Conservation (phyloP, 2,113 vertebrate genomes). For the Corydoras maculifer region DNA sequence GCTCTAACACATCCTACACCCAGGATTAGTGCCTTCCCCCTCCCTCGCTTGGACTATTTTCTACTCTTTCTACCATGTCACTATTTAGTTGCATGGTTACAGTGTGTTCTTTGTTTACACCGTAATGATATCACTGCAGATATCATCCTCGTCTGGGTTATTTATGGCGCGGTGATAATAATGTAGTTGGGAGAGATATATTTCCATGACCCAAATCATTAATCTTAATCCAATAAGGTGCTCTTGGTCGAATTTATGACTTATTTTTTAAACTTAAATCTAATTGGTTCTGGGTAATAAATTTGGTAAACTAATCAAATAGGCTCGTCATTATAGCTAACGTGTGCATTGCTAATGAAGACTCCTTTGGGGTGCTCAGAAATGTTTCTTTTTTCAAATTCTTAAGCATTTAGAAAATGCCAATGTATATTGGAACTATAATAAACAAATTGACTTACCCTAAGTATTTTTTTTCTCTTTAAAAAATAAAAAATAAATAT, state of each 20-base stretch:
- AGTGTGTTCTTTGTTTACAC: slow-evolving; percentile 42
- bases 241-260: slow-evolving; percentile 62
- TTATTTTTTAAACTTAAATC: slow-evolving; percentile 71
- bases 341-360: slow-evolving; percentile 18
- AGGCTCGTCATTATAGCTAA: slow-evolving; percentile 35
- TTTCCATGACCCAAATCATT: slow-evolving; percentile 54
- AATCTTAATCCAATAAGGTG: slow-evolving; percentile 60
- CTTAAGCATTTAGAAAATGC: too few relatives aligned
- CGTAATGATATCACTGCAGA: slow-evolving; percentile 28
- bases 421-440: too few relatives aligned
- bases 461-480: too few relatives aligned
- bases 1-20: slow-evolving; percentile 29
- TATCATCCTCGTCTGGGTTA: slow-evolving; percentile 36
- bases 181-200: slow-evolving; percentile 49
- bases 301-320: slow-evolving; percentile 62
- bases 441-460: too few relatives aligned
- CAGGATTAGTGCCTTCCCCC: slow-evolving; percentile 17
- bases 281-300: slow-evolving; percentile 68
- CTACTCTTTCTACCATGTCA: slow-evolving; percentile 43
- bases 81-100: slow-evolving; percentile 22
- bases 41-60: slow-evolving; percentile 39
- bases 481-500: too few relatives aligned
- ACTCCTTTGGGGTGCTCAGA: not conserved
- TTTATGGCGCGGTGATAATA: slow-evolving; percentile 49
- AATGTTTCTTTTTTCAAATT: slow-evolving; percentile 9